Evolutionary conservation across 2,797 vertebrate genomes (phyloP), one percentile per base, ranked within the genome.

Genomic region (Anomalospiza imberbis): DNA sequence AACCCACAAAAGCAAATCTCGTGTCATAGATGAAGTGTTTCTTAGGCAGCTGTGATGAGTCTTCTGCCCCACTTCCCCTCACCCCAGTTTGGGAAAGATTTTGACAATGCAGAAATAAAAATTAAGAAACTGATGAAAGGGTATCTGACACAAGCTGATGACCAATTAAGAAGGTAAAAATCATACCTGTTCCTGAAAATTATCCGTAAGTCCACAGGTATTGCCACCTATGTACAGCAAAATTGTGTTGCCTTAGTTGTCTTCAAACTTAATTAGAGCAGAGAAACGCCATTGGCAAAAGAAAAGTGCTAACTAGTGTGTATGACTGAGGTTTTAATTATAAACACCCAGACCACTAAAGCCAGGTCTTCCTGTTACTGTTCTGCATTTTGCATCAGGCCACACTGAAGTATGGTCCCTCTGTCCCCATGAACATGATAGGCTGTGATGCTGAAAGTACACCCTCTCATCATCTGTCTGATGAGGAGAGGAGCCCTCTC

Each of bases 351-450:
- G 32, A 32, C 6, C 34, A 58, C 17, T 7, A 29, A 61, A 57
- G 24, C 3, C 26, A 54, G 6, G 22, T 70, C 26, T 54, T 55
- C 26, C 19, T 10, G 9, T 57, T 26, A 10, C 25, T 45, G 10
- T 29, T 34, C 12, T 61, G 17, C 7, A 11, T 38, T 80, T 60
- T 26, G 24, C 36, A 42, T 38, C 42, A 53, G 44, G 26, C 6
- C 12, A 36, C 2, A 1, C 19, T 47, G 26, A 67, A 17, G 9
- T 28, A 13, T 36, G n/a, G 7, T 45, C 12, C 22, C 36, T 29
- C 26, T 53, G 17, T 19, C 18, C 45, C 34, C 4, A 0, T 2
- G 8, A 47, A 6, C 4, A 2, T 21, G 34, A 60, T 3, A 25
- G 21, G 31, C 21, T 48, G 20, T 4, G 7, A 13, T 7, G 7